Evolutionary conservation across 2,797 vertebrate genomes (phyloP), one percentile per base, ranked within the genome.

Genomic region (Synanceia verrucosa): DNA sequence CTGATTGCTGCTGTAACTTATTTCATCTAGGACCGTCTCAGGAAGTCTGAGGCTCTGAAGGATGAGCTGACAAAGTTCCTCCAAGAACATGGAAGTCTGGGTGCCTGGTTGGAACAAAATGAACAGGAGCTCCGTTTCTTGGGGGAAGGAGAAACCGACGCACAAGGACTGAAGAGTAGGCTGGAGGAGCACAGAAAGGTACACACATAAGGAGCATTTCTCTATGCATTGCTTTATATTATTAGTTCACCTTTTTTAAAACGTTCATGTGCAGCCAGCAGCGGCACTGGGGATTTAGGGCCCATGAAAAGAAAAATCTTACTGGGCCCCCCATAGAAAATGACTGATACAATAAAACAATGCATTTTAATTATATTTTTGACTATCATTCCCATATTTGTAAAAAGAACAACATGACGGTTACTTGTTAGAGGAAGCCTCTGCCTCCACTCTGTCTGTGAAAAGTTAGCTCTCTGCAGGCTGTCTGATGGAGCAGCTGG

Each of bases 11-110:
- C 9, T 43, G 3, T 63, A 3, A 47, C 16, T 26, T n/a, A 0
- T 59, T 16, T 43, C 23, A 48, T 61, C 2, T 1, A 93, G 88
- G 77, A 88, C 14, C 94, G 85, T 55, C 87, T 99, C 66, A 96
- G 97, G 58, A 94, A 86, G 21, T 94, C 84, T 0, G 97, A 98
- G 71, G 81, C 91, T 10, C 90, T 99, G 33, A 81, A 93, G 62
- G 98, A 99, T 0, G 98, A 99, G 85, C 89, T 99, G 37, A 91
- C 92, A 0, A 99, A 99, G 71, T 99, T 99, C 86, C 79, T 97
- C 23, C 91, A 92, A 77, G 98, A 99, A 33, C 95, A 97, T 1
- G 87, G 92, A 8, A 90, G 94, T 81, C 94, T 99, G 13, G 93
- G 94, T 24, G 64, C 87, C 52, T 99, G 98, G 98, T 92, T 99